Conservation (phyloP, 1,140 invertebrate species). For the Meloidogyne hapla region DNA sequence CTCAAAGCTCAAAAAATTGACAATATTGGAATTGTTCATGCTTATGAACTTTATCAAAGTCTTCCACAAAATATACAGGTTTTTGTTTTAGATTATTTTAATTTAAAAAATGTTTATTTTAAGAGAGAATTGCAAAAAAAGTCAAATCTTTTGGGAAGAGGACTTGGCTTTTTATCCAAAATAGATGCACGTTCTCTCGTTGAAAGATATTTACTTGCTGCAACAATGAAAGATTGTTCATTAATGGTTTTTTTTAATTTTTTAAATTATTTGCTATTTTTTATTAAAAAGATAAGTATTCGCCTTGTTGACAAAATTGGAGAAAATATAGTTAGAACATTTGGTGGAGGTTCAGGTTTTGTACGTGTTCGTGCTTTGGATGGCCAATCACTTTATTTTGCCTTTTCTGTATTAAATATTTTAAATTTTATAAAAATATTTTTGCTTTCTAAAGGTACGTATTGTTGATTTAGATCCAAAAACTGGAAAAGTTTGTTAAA, state of each 20-base stretch:
- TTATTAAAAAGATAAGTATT: constrained; percentile 22
- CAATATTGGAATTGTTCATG: constrained; percentile 54
- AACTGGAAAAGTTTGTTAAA: constrained; percentile 50
- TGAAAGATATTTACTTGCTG: constrained; percentile 58
- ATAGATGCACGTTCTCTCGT: constrained; percentile 51
- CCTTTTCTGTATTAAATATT: constrained; percentile 22
- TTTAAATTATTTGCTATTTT: constrained; percentile 26
- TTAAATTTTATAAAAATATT: background rate
- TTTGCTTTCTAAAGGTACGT: constrained; percentile 34
- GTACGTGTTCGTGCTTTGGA: constrained; percentile 18
- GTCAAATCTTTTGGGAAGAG: constrained; percentile 34
- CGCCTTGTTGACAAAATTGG: constrained; percentile 13
- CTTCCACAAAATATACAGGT: constrained; percentile 47
- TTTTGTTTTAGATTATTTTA: background rate
- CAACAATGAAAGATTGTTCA: constrained; percentile 62
- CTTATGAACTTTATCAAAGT: constrained; percentile 47
- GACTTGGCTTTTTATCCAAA: constrained; percentile 39
- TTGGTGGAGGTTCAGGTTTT: background rate
- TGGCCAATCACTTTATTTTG: constrained; percentile 28
- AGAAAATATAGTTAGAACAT: background rate
- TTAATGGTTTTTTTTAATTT: constrained; percentile 48
- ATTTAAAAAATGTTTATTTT: background rate
- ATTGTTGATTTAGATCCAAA: constrained; percentile 63
- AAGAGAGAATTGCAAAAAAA: constrained; percentile 37
- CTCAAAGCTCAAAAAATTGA: constrained; percentile 49